These are phyloP conservation scores for Rhopalosiphum padi DNA, from an alignment of 1,140 invertebrate genomes.

Conservation along the genomic window DNA sequence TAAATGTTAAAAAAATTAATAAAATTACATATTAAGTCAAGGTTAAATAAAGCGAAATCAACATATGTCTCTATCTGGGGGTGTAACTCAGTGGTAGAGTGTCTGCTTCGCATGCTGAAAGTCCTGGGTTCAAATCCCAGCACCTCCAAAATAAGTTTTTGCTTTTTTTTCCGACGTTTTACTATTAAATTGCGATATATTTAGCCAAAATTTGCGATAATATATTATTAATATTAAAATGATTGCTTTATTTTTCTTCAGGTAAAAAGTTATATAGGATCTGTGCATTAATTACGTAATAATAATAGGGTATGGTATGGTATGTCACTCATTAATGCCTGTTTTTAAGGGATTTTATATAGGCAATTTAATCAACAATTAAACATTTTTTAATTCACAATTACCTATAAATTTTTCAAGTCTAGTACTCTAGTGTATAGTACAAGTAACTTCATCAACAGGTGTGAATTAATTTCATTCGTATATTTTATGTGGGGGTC, in stretches of 20 bases:
- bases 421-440: no score
- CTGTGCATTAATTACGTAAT: no score
- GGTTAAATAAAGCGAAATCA: background rate
- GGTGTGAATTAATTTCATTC: background rate
- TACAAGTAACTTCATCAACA: background rate
- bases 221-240: no score
- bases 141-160: slow-evolving; percentile 68
- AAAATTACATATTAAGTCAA: background rate
- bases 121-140: slow-evolving; percentile 80
- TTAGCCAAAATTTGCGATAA: background rate
- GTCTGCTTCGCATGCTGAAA: slow-evolving; percentile 80
- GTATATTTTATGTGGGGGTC: background rate
- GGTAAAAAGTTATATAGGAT: background rate
- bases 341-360: background rate
- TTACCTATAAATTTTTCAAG: no score
- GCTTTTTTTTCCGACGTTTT: slow-evolving; percentile 26
- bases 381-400: background rate
- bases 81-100: slow-evolving; percentile 81
- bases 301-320: background rate
- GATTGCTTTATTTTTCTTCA: background rate
- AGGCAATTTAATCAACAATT: background rate
- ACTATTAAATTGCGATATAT: background rate
- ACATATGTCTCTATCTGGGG: slow-evolving; percentile 63
- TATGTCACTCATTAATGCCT: no score
- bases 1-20: no score